Percentiles rank a stretch among this genome's conserved stretches.
Conservation (phyloP, 2,113 vertebrate genomes). For the Thryonomys swinderianus region DNA sequence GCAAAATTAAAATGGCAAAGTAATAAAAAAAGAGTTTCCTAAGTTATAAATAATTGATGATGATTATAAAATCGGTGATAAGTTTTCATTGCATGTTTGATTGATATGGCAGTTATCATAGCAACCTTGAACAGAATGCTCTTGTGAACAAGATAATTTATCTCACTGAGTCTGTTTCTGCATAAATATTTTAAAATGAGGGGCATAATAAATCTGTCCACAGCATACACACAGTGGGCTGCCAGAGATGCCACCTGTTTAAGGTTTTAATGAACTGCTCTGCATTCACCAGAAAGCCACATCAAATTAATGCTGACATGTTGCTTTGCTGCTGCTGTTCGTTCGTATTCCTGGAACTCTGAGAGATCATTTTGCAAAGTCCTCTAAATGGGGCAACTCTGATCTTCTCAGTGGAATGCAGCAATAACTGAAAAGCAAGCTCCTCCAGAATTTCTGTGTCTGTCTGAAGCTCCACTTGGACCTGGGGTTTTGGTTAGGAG, state of each 20-base stretch:
- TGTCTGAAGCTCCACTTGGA: not conserved
- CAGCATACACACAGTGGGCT: slow-evolving; percentile 62
- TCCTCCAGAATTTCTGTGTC: not conserved
- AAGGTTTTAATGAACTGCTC: slow-evolving; percentile 82
- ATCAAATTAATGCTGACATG: slow-evolving; percentile 74
- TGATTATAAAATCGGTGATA: slow-evolving; percentile 78
- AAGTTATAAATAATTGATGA: slow-evolving; percentile 73
- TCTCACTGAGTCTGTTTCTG: slow-evolving; percentile 76
- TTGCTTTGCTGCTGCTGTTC: slow-evolving; percentile 57
- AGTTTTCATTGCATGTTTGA: slow-evolving; percentile 81
- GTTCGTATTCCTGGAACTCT: not conserved
- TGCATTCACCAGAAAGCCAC: slow-evolving; percentile 70
- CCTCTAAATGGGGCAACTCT: slow-evolving; percentile 50
- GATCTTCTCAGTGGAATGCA: slow-evolving; percentile 50
- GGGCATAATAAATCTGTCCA: slow-evolving; percentile 84
- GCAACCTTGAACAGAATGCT: slow-evolving; percentile 79
- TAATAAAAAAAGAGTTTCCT: slow-evolving; percentile 67
- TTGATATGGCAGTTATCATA: slow-evolving; percentile 76
- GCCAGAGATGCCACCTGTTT: slow-evolving; percentile 85
- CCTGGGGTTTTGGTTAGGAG: not conserved
- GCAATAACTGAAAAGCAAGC: not conserved
- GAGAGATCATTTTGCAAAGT: slow-evolving; percentile 26
- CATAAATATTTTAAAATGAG: slow-evolving; percentile 85
- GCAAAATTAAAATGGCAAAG: slow-evolving; percentile 36
- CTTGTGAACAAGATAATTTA: slow-evolving; percentile 81